Evolutionary conservation across 2,888 invertebrate genomes (phyloP).

Genomic region (Agonopterix arenella): DNA sequence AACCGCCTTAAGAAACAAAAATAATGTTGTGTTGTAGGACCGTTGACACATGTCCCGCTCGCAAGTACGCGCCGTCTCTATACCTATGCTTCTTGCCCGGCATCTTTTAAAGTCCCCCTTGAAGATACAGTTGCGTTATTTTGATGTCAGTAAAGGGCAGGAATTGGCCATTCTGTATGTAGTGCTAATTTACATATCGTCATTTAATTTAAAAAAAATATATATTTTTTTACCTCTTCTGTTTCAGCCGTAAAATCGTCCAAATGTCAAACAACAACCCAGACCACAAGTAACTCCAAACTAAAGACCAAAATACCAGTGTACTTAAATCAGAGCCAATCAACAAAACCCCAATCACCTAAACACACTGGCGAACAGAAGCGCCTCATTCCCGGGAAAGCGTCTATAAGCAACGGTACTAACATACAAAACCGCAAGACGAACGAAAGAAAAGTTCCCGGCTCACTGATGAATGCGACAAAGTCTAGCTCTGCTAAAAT

Average conservation of each 20-base stretch:
- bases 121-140: no score
- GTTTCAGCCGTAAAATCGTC: slow-evolving; percentile 31
- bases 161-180: no score
- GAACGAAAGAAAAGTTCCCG: slow-evolving; percentile 31
- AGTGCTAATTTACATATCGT: no score
- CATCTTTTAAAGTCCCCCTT: no score
- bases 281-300: slow-evolving; percentile 17
- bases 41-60: no score
- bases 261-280: slow-evolving; percentile 16
- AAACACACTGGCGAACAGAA: slow-evolving; percentile 12
- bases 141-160: no score
- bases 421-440: slow-evolving; percentile 8
- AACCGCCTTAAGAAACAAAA: no score
- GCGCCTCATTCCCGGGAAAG: neutral
- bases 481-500: slow-evolving; percentile 77
- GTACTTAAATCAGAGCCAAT: slow-evolving; percentile 28
- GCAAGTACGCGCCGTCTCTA: no score
- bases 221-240: neutral
- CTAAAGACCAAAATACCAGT: slow-evolving; percentile 53
- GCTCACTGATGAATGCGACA: slow-evolving; percentile 73
- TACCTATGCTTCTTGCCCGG: no score
- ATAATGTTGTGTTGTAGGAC: no score
- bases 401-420: slow-evolving; percentile 1
- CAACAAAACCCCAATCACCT: slow-evolving; percentile 7
- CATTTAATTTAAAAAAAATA: no score